phyloP scores from a whole-genome alignment of 2,113 vertebrate species.

The Isurus oxyrinchus region DNA sequence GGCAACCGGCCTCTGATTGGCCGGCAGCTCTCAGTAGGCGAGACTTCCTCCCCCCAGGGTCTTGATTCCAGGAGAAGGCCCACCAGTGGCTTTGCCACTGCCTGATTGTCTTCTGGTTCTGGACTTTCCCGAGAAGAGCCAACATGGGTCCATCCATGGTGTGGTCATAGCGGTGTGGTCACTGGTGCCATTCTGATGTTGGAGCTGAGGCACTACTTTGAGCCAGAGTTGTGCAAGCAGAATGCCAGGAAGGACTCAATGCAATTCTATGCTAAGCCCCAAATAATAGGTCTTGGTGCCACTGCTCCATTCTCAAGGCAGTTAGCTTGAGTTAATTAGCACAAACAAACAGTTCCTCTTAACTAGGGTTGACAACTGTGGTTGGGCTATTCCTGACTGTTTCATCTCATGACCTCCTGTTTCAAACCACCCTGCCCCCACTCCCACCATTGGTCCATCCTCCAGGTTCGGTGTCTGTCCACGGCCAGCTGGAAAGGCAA shows the following conservation, averaged over 20 bases:
- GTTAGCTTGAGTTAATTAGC: not conserved
- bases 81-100: too few relatives aligned
- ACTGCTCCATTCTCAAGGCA: not conserved
- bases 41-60: too few relatives aligned
- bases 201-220: not conserved
- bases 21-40: too few relatives aligned
- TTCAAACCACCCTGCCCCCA: not conserved
- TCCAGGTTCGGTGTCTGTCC: not conserved
- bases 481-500: not conserved
- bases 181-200: not conserved
- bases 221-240: not conserved
- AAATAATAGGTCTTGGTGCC: not conserved
- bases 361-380: not conserved
- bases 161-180: not conserved
- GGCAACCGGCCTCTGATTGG: too few relatives aligned
- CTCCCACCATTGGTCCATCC: not conserved
- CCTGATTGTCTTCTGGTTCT: too few relatives aligned
- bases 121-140: too few relatives aligned
- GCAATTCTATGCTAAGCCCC: not conserved
- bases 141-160: too few relatives aligned
- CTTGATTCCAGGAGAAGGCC: too few relatives aligned
- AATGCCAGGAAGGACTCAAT: not conserved
- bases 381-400: not conserved
- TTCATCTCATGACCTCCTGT: not conserved
- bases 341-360: not conserved